These are phyloP conservation scores for Atherinomorus stipes DNA, from an alignment of 2,113 vertebrate species.

Conservation along the genomic window DNA sequence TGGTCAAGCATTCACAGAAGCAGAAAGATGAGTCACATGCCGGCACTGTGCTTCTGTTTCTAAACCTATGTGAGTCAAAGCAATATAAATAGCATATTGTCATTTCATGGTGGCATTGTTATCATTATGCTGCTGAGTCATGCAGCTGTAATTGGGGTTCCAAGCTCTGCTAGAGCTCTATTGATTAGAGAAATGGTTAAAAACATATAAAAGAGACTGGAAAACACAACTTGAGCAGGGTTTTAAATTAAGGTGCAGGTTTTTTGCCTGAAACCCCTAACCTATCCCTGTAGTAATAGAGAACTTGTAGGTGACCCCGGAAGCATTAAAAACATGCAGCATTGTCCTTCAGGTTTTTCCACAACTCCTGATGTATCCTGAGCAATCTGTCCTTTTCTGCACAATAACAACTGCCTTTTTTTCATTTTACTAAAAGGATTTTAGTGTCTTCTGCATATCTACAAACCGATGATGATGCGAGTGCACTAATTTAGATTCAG, in stretches of 20 bases:
- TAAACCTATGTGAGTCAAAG: no score
- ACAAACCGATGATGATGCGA: not conserved
- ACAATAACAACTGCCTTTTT: not conserved
- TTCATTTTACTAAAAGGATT: not conserved
- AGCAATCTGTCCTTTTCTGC: not conserved
- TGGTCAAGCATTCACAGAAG: no score
- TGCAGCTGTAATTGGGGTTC: no score
- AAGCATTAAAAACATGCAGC: constrained; percentile 3
- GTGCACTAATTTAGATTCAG: constrained; percentile 14
- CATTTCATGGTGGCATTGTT: no score
- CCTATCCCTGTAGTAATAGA: constrained; percentile 13
- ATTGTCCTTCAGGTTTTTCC: not conserved
- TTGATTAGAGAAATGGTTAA: no score
- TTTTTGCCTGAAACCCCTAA: constrained; percentile 7
- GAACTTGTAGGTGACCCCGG: not conserved
- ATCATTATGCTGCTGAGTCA: no score
- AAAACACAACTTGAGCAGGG: not conserved
- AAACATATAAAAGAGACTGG: not conserved
- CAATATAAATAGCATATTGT: no score
- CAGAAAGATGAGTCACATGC: no score
- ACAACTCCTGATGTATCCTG: not conserved
- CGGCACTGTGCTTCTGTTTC: no score
- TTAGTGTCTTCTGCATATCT: no score
- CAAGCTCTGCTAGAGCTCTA: no score
- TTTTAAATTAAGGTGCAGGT: constrained; percentile 1